These are phyloP conservation scores for Onthophagus sagittarius DNA, from an alignment of 2,888 invertebrate genomes.

Conservation along the genomic window DNA sequence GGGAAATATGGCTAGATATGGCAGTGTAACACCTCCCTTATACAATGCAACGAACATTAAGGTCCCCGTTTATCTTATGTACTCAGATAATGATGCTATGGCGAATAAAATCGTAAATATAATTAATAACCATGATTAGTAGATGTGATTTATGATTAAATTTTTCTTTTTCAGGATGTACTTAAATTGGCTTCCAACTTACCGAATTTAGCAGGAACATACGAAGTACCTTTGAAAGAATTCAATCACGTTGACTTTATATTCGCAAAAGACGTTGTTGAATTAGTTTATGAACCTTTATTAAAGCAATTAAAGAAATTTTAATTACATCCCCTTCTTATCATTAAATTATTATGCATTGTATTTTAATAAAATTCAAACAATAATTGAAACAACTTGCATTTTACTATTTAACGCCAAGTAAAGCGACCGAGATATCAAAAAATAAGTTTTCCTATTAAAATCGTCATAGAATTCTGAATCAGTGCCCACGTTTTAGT, in stretches of 20 bases:
- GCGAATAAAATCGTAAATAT: constrained; percentile 55
- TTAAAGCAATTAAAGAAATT: constrained; percentile 30
- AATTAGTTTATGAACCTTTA: constrained; percentile 54
- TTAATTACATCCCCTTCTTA: constrained; percentile 1
- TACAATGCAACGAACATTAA: constrained; percentile 44
- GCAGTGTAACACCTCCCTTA: constrained; percentile 51
- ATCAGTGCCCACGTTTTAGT: too few relatives aligned
- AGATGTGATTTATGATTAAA: not conserved
- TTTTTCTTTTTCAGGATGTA: constrained; percentile 52
- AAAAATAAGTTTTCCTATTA: too few relatives aligned
- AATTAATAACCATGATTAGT: constrained; percentile 13
- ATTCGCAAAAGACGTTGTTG: constrained; percentile 60
- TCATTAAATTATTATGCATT: not conserved
- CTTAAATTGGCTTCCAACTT: constrained; percentile 54
- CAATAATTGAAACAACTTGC: not conserved
- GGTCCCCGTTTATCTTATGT: constrained; percentile 45
- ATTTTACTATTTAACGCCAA: not conserved
- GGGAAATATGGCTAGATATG: constrained; percentile 59
- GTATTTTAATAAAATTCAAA: constrained; percentile 1
- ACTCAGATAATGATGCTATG: constrained; percentile 57
- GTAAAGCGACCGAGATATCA: too few relatives aligned
- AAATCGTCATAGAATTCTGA: too few relatives aligned
- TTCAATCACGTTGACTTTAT: constrained; percentile 75
- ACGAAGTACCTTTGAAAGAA: constrained; percentile 57
- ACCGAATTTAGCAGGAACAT: constrained; percentile 54